Evolutionary conservation across 2,113 vertebrate genomes (phyloP).

Genomic region (Cinclus mexicanus): DNA sequence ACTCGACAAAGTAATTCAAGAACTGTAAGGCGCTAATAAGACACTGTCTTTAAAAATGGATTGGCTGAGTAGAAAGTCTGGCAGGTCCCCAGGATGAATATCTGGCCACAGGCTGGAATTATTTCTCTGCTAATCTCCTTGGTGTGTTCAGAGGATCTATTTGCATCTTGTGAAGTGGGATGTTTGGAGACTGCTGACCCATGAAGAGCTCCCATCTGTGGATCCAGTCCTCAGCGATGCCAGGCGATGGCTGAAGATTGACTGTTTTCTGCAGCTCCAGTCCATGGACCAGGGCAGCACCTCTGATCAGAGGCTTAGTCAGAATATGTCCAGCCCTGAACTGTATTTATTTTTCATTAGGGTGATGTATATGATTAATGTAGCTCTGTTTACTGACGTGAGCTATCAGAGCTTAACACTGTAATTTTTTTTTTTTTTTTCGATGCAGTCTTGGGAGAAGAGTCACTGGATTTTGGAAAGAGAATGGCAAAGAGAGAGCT

Average conservation of each 20-base stretch:
- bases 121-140: conserved; percentile 19
- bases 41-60: conserved; percentile 45
- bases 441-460: background rate
- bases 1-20: conserved; percentile 12
- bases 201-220: background rate
- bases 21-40: conserved; percentile 41
- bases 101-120: conserved; percentile 41
- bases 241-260: background rate
- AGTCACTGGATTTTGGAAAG: background rate
- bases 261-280: background rate
- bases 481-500: background rate
- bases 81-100: conserved; percentile 19
- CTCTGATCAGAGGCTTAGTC: background rate
- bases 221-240: background rate
- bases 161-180: background rate
- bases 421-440: background rate
- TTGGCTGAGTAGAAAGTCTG: conserved; percentile 36
- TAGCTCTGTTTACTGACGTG: background rate
- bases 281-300: background rate
- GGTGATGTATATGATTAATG: background rate
- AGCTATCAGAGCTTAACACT: background rate
- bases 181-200: conserved; percentile 16
- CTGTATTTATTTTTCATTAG: background rate
- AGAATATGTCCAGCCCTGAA: background rate
- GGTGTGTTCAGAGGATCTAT: conserved; percentile 5